Percentiles rank a stretch among this genome's conserved stretches.
Conservation (phyloP, 2,113 vertebrate genomes). For the Notarius quadriscutis region DNA sequence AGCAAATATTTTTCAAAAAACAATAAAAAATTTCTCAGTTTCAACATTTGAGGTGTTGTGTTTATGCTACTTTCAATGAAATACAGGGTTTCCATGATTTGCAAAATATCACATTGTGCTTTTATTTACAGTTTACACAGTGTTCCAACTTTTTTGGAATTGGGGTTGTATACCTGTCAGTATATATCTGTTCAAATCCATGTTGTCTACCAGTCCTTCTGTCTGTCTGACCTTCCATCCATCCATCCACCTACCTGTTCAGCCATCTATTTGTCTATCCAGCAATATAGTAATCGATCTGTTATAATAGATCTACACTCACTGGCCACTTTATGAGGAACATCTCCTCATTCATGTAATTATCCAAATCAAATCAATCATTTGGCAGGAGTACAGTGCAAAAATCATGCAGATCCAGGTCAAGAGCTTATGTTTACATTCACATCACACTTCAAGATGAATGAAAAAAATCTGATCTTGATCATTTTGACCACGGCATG, state of each 20-base stretch:
- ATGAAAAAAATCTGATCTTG: background rate
- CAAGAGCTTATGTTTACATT: background rate
- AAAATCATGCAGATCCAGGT: background rate
- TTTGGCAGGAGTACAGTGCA: background rate
- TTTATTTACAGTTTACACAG: too few relatives aligned
- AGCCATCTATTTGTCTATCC: background rate
- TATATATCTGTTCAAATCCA: background rate
- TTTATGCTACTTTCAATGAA: too few relatives aligned
- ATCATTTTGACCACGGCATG: background rate
- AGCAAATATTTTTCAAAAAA: too few relatives aligned
- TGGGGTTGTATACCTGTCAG: too few relatives aligned
- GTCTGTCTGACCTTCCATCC: background rate
- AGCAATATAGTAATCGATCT: background rate
- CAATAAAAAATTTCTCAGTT: too few relatives aligned
- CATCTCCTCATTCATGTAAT: background rate
- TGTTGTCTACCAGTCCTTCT: background rate
- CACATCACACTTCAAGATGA: background rate
- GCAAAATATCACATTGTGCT: too few relatives aligned
- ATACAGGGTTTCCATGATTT: too few relatives aligned
- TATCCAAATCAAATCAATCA: background rate
- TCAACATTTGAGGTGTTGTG: too few relatives aligned
- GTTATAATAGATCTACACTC: background rate
- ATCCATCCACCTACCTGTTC: background rate
- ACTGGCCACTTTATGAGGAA: background rate
- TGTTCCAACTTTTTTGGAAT: too few relatives aligned